phyloP scores from a whole-genome alignment of 2,113 vertebrate species.

The Anseranas semipalmata region DNA sequence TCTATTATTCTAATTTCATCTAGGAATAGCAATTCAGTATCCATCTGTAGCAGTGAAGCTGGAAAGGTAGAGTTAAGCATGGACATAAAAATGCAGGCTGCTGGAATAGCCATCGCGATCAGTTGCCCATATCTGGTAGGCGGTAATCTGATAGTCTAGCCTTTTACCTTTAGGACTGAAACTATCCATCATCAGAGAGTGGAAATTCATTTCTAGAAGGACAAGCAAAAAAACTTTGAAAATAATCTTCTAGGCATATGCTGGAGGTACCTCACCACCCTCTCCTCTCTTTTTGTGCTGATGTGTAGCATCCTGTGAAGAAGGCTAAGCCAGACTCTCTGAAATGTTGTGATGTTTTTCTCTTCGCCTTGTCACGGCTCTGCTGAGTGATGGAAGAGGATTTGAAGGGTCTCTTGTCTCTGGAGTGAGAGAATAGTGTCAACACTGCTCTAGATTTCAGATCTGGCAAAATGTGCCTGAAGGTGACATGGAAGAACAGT shows the following conservation, averaged over 20 bases:
- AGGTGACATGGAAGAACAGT: conserved; percentile 35
- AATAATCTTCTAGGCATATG: conserved; percentile 58
- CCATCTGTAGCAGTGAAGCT: neutral
- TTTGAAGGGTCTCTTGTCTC: conserved; percentile 74
- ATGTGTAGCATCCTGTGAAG: conserved; percentile 72
- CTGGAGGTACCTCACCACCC: conserved; percentile 45
- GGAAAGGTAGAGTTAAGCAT: neutral
- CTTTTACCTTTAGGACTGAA: conserved; percentile 54
- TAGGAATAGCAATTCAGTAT: neutral
- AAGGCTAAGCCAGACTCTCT: conserved; percentile 61
- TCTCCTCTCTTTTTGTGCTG: conserved; percentile 47
- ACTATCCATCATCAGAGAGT: conserved; percentile 65
- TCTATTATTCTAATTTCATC: neutral
- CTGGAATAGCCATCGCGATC: neutral
- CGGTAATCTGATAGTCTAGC: conserved; percentile 68
- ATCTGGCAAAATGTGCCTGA: conserved; percentile 60
- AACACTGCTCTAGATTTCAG: conserved; percentile 73
- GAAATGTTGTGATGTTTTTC: conserved; percentile 63
- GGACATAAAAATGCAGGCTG: neutral
- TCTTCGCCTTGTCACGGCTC: conserved; percentile 75
- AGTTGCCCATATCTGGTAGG: conserved; percentile 9
- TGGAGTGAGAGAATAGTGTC: conserved; percentile 64
- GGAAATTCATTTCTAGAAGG: conserved; percentile 68
- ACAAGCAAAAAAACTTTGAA: conserved; percentile 71
- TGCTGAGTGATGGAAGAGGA: conserved; percentile 69